phyloP scores from a whole-genome alignment of 2,888 invertebrate species.

The Hydropsyche betteni region DNA sequence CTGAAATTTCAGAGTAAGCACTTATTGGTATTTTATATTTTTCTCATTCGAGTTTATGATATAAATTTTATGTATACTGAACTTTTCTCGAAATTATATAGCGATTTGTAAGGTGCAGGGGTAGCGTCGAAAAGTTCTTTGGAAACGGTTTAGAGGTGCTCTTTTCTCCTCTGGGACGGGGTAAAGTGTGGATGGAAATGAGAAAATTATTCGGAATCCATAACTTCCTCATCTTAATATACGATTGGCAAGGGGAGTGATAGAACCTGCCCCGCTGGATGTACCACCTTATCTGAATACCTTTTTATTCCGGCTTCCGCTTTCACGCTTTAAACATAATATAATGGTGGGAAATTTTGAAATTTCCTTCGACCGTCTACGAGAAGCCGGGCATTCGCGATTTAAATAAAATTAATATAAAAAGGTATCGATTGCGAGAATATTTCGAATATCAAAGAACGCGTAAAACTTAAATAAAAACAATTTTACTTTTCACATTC shows the following conservation, averaged over 20 bases:
- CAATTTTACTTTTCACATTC: background rate
- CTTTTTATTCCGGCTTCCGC: slow-evolving; percentile 46
- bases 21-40: too few species aligned
- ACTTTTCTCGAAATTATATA: slow-evolving; percentile 6
- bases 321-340: slow-evolving; percentile 38
- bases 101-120: slow-evolving; percentile 8
- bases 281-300: slow-evolving; percentile 46
- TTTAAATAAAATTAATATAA: too few species aligned
- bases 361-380: background rate
- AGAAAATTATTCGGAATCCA: slow-evolving; percentile 50
- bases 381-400: slow-evolving; percentile 9
- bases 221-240: slow-evolving; percentile 47
- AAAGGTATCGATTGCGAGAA: slow-evolving; percentile 11
- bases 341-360: slow-evolving; percentile 35
- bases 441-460: background rate
- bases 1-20: too few species aligned
- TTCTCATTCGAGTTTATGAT: too few species aligned
- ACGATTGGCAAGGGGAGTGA: slow-evolving; percentile 45
- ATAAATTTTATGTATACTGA: background rate
- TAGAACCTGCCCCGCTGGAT: slow-evolving; percentile 29
- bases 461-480: slow-evolving; percentile 8
- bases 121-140: slow-evolving; percentile 2
- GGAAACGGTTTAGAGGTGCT: slow-evolving; percentile 12
- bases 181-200: slow-evolving; percentile 36
- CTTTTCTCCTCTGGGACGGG: slow-evolving; percentile 23